Percentiles rank a stretch among this genome's conserved stretches.
phyloP scores from a whole-genome alignment of 2,797 vertebrate species.

The Epinephelus malabaricus region DNA sequence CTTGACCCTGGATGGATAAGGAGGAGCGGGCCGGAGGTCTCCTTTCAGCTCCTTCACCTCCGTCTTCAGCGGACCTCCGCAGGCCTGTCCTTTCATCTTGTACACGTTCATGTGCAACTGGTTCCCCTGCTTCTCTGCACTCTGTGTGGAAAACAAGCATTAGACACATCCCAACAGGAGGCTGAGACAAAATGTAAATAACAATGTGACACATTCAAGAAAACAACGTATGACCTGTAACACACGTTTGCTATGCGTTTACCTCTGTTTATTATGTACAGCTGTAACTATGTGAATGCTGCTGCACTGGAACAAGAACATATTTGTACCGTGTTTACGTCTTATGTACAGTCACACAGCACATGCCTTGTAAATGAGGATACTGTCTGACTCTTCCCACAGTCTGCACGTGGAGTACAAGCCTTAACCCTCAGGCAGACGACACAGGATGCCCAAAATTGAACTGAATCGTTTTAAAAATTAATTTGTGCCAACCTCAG shows the following conservation, averaged over 20 bases:
- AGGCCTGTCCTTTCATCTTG: conserved; percentile 86
- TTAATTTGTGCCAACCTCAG: too few relatives aligned
- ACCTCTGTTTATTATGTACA: neutral
- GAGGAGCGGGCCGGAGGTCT: conserved; percentile 88
- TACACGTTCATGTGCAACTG: conserved; percentile 95
- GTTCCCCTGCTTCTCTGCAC: conserved; percentile 94
- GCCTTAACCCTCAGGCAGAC: too few relatives aligned
- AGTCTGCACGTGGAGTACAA: too few relatives aligned
- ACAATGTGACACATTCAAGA: neutral
- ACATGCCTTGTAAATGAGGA: too few relatives aligned
- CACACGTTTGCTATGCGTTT: neutral
- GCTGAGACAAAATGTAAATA: neutral
- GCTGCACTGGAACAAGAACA: conserved; percentile 2
- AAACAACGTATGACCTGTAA: neutral
- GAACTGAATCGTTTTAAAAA: too few relatives aligned
- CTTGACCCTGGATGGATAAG: conserved; percentile 87
- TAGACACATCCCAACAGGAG: neutral
- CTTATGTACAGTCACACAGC: neutral
- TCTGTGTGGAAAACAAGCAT: conserved; percentile 78
- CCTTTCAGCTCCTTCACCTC: conserved; percentile 83
- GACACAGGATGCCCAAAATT: too few relatives aligned
- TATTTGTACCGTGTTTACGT: neutral
- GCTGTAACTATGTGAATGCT: conserved; percentile 2
- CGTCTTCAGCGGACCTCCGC: conserved; percentile 82
- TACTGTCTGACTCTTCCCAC: too few relatives aligned